phyloP scores from a whole-genome alignment of 2,797 vertebrate species.

The Anguilla marmorata region DNA sequence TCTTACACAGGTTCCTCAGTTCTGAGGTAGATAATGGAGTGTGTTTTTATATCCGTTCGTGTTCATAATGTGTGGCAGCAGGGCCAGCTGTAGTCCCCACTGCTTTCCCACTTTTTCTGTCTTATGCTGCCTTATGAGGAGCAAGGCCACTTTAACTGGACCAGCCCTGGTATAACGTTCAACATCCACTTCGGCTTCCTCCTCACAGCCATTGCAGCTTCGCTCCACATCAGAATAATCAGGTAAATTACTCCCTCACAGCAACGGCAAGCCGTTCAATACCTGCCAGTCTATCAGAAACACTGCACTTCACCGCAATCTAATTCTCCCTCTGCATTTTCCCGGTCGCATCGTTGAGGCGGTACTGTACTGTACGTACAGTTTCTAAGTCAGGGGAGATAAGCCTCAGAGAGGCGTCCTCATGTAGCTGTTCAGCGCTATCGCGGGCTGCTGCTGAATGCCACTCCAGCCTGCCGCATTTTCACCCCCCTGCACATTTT shows the following conservation, averaged over 20 bases:
- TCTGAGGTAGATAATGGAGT: neutral
- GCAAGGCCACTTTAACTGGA: neutral
- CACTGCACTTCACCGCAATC: neutral
- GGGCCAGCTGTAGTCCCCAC: neutral
- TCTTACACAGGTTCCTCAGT: neutral
- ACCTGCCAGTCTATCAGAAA: no score
- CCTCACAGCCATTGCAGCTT: neutral
- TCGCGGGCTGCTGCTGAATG: neutral
- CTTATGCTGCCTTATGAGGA: neutral
- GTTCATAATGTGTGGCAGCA: neutral
- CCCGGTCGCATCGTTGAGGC: neutral
- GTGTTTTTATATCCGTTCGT: neutral
- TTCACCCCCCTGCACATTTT: neutral
- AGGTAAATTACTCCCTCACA: neutral
- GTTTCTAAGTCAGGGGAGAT: neutral
- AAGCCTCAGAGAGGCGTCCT: neutral
- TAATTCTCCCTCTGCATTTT: neutral
- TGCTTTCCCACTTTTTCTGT: neutral
- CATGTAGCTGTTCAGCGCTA: neutral
- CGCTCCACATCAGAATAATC: neutral
- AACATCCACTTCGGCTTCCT: neutral
- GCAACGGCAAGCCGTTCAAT: no score
- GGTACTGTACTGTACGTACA: neutral
- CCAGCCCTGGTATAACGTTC: neutral
- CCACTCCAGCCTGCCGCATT: neutral